Base-by-base conservation (phyloP, 2,797 vertebrate species). In the Oryzias dopingdopingensis region DNA sequence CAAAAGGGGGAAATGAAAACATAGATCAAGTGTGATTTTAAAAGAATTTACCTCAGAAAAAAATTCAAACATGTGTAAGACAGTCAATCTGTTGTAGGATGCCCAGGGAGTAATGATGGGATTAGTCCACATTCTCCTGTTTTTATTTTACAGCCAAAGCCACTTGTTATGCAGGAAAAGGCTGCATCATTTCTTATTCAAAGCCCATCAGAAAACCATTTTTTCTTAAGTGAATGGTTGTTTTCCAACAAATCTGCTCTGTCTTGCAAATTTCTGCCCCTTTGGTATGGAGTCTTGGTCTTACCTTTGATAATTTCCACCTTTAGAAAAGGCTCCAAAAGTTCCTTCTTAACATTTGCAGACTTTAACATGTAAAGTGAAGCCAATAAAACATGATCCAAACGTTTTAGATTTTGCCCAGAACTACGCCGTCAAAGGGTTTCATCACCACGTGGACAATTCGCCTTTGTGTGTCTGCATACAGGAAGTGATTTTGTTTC, bases 281-380 rank as follows among this genome's bases (percentile, higher is more conserved):
- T 90, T 90, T 90, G 89, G 89, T 86, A 81, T 88, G 81, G 77
- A 83, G 77, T 78, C 87, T 88, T 72, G 71, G 83, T 80, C 78
- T 74, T 65, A 70, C 79, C 70, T 74, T 8, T 52, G 59, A 76
- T 65, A 58, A 46, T 29, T 67, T 20, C 58, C 52, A 42, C 42
- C 44, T 48, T 45, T 67, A 57, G 23, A 43, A 49, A 56, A 59
- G 57, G 42, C 60, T 59, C 44, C 65, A 46, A 13, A 23, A 68
- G 72, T 23, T 62, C 62, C 67, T 57, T 49, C 69, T 59, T 37
- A 49, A 53, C 56, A 76, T 59, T 62, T 64, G 65, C 69, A 49
- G 67, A 70, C 68, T 52, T 73, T 61, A 67, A 77, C 56, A 78
- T 61, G 65, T 50, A 72, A 62, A 72, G 62, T 74, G 59, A 84